Evolutionary conservation across 2,888 invertebrate species (phyloP), one percentile per base, ranked within the genome.

Genomic region (Brachyptera risi): DNA sequence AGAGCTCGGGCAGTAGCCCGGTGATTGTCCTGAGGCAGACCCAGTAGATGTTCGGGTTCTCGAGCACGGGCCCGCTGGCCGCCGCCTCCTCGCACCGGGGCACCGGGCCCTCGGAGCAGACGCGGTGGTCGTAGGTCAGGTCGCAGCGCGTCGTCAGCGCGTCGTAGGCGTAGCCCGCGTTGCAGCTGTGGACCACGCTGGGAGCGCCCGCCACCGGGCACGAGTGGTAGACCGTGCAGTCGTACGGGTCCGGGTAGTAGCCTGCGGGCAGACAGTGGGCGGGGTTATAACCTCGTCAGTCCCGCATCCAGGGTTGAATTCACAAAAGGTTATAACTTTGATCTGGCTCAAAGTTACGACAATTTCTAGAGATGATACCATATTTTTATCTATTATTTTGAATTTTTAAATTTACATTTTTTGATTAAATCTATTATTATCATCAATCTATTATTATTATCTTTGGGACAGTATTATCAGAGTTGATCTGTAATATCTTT

Each of bases 221-320:
- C 11, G 9, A 13, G 35, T 54, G 54, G 38, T 21, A 54, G 7
- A 37, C 54, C 4, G 54, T 35, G 38, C 54, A 54, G 37, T 54
- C 54, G 13, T 54, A 54, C 2, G 54, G 54, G 23, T 54, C 54
- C 17, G 54, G 54, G 37, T 17, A 54, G 35, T 21, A 19, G 5
- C 54, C 54, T n/a, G n/a, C n/a, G n/a, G n/a, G n/a, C n/a, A n/a
- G n/a, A n/a, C n/a, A n/a, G n/a, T n/a, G n/a, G n/a, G n/a, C n/a
- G n/a, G n/a, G n/a, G n/a, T n/a, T n/a, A n/a, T n/a, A n/a, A n/a
- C n/a, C n/a, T n/a, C n/a, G n/a, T n/a, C n/a, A n/a, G n/a, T n/a
- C n/a, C n/a, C n/a, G n/a, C n/a, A n/a, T n/a, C n/a, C n/a, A n/a
- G n/a, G n/a, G n/a, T n/a, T n/a, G n/a, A n/a, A n/a, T n/a, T n/a